A percentile compares a stretch with the other conserved stretches of the same genome.
These are phyloP conservation scores for Caenorhabditis doughertyi DNA, from an alignment of 2,888 invertebrate species.

Conservation along the genomic window DNA sequence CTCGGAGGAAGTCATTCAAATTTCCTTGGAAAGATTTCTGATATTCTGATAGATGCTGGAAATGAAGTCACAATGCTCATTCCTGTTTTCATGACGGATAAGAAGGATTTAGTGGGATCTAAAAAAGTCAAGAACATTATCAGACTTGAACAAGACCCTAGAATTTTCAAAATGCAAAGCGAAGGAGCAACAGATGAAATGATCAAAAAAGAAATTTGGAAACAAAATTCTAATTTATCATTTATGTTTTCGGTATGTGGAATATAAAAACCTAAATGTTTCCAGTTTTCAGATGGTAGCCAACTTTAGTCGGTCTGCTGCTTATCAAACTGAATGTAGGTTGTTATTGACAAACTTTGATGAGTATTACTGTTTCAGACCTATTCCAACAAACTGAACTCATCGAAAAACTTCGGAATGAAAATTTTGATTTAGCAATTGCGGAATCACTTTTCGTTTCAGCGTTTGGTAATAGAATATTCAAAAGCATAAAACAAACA, in stretches of 20 bases:
- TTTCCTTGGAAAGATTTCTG: constrained; percentile 67
- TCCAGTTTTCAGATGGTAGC: constrained; percentile 23
- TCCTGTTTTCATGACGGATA: constrained; percentile 41
- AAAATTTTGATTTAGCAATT: constrained; percentile 59
- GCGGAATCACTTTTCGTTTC: constrained; percentile 40
- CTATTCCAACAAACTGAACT: constrained; percentile 37
- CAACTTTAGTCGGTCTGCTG: constrained; percentile 36
- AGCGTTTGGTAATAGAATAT: constrained; percentile 33
- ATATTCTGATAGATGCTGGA: constrained; percentile 65
- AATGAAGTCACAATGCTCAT: constrained; percentile 66
- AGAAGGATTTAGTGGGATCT: constrained; percentile 51
- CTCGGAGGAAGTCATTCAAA: constrained; percentile 64
- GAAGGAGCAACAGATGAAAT: constrained; percentile 36
- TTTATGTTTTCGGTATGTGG: constrained; percentile 26
- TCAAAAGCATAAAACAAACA: too few relatives aligned
- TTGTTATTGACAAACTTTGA: neutral
- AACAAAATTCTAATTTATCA: constrained; percentile 7
- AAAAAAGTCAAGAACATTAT: constrained; percentile 52
- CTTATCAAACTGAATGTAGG: constrained; percentile 23
- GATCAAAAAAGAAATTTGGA: constrained; percentile 40
- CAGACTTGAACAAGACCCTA: constrained; percentile 40
- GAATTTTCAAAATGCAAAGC: constrained; percentile 27
- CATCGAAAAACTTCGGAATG: constrained; percentile 21
- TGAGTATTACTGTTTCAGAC: constrained; percentile 17
- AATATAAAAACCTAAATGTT: neutral